These are phyloP conservation scores for Scomber colias DNA, from an alignment of 2,113 vertebrate genomes.

Conservation along the genomic window DNA sequence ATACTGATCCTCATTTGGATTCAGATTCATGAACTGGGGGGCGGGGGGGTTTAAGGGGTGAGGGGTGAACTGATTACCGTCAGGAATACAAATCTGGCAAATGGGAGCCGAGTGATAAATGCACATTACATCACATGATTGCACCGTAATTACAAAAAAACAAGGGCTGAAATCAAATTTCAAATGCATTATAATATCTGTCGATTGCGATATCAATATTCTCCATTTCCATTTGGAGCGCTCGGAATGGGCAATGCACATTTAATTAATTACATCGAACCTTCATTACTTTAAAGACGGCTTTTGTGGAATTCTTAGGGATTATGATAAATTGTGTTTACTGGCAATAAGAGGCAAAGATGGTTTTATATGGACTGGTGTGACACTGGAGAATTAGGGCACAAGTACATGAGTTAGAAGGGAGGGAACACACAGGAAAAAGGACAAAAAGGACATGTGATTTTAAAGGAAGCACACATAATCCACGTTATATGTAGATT, in stretches of 20 bases:
- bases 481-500: background rate
- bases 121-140: constrained; percentile 70
- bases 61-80: constrained; percentile 47
- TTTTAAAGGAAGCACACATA: background rate
- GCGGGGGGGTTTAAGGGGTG: background rate
- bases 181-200: constrained; percentile 74
- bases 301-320: constrained; percentile 72
- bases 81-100: constrained; percentile 49
- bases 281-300: constrained; percentile 77
- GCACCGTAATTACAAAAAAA: constrained; percentile 74
- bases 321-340: constrained; percentile 83
- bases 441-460: background rate
- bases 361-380: constrained; percentile 45
- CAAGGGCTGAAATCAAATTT: constrained; percentile 78
- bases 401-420: constrained; percentile 7
- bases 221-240: constrained; percentile 66
- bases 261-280: constrained; percentile 80
- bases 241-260: constrained; percentile 49
- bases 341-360: constrained; percentile 49
- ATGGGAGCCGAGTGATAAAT: constrained; percentile 56
- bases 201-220: constrained; percentile 81
- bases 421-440: background rate
- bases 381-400: constrained; percentile 42
- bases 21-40: background rate
- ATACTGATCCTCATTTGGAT: constrained; percentile 25